Base-by-base conservation (phyloP, 2,888 invertebrate species). In the Pyrocoelia pectoralis region DNA sequence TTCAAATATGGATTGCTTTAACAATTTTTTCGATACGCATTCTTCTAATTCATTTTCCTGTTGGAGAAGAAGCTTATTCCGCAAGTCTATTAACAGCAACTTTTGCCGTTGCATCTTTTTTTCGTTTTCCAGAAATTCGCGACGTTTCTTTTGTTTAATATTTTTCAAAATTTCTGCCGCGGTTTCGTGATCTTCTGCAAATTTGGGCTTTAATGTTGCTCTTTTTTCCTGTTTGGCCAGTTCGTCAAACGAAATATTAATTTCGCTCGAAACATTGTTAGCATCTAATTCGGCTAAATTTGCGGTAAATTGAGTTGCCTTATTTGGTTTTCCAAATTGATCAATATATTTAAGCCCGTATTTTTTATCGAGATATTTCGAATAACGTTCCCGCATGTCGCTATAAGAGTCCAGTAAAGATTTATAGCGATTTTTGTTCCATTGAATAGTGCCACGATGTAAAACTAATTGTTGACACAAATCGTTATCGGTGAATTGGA, bases 1-100 rank as follows among this genome's bases (percentile, higher is more conserved):
- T 73, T 90, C 90, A 75, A 86, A 88, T 46, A 84, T 82, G 0
- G 88, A 87, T 63, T 89, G 83, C 71, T 86, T 86, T 75, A 88
- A 77, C 3, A 88, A 82, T 70, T 86, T 87, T 58, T 82, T 82
- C 0, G 85, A 83, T 9, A 89, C 78, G 10, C 83, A 80, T 43
- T 79, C 79, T 66, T 87, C 85, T 18, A 84, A 77, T 66, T 82
- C 82, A 8, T 76, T 74, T 72, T 86, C 86, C 76, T 87, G 85
- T 72, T 85, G 83, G 14, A 78, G 78, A 40, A 84, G 74, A 17
- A 87, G 79, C 66, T 81, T 79, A 49, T 85, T 82, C 87, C 87
- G 87, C 50, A 88, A 70, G 4, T 84, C 69, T 1, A 76, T 68
- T 68, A 86, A 79, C 0, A 88, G 71, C 17, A 79, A 79, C 68